Conservation (phyloP, 2,113 vertebrate species). For the Polypterus senegalus region DNA sequence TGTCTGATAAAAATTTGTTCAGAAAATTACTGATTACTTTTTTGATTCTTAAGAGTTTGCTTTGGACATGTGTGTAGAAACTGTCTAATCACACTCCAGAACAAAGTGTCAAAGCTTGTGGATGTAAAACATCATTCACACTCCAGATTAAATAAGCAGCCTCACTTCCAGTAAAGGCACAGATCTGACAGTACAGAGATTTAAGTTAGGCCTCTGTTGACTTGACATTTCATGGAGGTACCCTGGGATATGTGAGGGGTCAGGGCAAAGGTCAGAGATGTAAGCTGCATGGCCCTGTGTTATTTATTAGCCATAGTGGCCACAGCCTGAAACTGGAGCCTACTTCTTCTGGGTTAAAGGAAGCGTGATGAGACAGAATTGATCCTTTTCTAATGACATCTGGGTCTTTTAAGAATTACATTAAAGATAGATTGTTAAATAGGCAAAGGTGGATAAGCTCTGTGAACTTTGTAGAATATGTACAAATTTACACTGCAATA, state of each 20-base stretch:
- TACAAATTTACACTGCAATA: too few relatives aligned
- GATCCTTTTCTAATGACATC: constrained; percentile 17
- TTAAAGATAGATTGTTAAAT: constrained; percentile 23
- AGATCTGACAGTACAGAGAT: constrained; percentile 4
- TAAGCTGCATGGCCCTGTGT: constrained; percentile 2
- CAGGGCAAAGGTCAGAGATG: constrained; percentile 13
- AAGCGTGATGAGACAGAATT: background rate
- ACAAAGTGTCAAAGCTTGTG: too few relatives aligned
- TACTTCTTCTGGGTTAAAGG: constrained; percentile 1
- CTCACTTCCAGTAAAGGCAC: constrained; percentile 1
- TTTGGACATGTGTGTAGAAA: too few relatives aligned
- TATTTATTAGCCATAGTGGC: constrained; percentile 7
- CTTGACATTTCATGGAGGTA: constrained; percentile 9
- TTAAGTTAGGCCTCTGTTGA: constrained; percentile 1
- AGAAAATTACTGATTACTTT: too few relatives aligned
- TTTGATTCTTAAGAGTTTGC: too few relatives aligned
- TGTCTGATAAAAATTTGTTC: too few relatives aligned
- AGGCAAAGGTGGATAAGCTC: constrained; percentile 25
- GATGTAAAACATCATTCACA: background rate
- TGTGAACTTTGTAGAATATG: constrained; percentile 26
- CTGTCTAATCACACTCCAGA: too few relatives aligned
- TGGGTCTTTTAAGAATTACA: constrained; percentile 25
- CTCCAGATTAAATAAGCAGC: background rate
- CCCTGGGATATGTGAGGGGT: constrained; percentile 2
- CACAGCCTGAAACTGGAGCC: constrained; percentile 5